These are phyloP conservation scores for Pipistrellus pygmaeus DNA, from an alignment of 2,797 vertebrate species.

Conservation along the genomic window DNA sequence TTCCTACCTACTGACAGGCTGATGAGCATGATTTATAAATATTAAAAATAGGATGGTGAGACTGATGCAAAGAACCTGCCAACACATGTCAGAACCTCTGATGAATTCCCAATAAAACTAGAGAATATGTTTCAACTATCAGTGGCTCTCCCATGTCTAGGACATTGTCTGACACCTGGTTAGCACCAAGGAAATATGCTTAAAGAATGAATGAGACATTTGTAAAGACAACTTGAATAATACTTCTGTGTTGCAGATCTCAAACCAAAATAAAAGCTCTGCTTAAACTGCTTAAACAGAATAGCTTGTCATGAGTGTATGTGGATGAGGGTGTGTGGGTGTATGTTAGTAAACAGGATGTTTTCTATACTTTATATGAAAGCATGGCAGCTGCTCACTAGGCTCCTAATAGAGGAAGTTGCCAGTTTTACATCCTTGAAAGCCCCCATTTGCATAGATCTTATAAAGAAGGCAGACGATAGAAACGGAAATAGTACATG, in stretches of 20 bases:
- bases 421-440: conserved; percentile 63
- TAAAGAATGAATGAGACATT: conserved; percentile 41
- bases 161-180: conserved; percentile 63
- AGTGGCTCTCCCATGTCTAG: background rate
- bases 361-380: conserved; percentile 63
- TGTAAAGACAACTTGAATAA: background rate
- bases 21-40: conserved; percentile 73
- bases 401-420: conserved; percentile 54
- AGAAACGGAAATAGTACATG: conserved; percentile 62
- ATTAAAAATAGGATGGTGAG: conserved; percentile 68
- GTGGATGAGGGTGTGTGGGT: background rate
- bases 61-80: conserved; percentile 56
- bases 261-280: conserved; percentile 37
- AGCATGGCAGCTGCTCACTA: conserved; percentile 61
- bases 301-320: background rate
- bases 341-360: conserved; percentile 73
- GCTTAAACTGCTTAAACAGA: conserved; percentile 39
- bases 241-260: conserved; percentile 9
- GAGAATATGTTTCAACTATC: conserved; percentile 22
- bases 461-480: conserved; percentile 64
- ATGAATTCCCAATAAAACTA: background rate
- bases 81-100: conserved; percentile 53
- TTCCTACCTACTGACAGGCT: conserved; percentile 65
- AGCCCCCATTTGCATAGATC: conserved; percentile 71
- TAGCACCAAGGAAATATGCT: conserved; percentile 31